These are phyloP conservation scores for Poecilus cupreus DNA, from an alignment of 2,888 invertebrate species.

Conservation along the genomic window DNA sequence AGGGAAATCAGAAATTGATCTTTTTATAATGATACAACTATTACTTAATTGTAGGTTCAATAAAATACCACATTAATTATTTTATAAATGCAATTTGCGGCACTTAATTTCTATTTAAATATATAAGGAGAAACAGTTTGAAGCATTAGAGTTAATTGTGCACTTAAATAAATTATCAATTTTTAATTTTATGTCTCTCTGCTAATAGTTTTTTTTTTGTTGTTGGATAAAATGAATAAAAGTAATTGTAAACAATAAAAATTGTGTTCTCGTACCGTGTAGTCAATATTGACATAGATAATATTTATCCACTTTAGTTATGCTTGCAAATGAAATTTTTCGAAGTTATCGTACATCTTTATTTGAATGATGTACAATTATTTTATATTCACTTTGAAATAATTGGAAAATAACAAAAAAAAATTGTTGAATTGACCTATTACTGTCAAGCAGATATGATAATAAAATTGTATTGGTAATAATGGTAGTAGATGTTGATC, in stretches of 20 bases:
- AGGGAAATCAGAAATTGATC: neutral
- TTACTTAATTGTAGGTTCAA: neutral
- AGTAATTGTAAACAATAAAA: neutral
- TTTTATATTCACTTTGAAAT: too few relatives aligned
- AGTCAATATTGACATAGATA: neutral
- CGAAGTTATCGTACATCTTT: neutral
- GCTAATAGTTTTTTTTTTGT: too few relatives aligned
- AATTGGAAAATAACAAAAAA: neutral
- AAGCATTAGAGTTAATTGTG: too few relatives aligned
- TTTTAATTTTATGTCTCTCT: too few relatives aligned
- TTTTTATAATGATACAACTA: neutral
- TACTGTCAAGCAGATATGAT: neutral
- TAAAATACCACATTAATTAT: neutral
- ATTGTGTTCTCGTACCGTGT: neutral
- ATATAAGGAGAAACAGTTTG: too few relatives aligned
- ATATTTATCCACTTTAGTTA: neutral
- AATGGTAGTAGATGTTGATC: neutral
- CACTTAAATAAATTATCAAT: too few relatives aligned
- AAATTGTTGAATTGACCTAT: neutral
- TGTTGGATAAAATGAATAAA: neutral
- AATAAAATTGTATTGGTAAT: neutral
- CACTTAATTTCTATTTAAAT: neutral
- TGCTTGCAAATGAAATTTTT: neutral
- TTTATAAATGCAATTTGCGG: neutral
- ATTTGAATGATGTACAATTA: neutral